Evolutionary conservation across 2,113 vertebrate genomes (phyloP).

Genomic region (Butorides virescens): DNA sequence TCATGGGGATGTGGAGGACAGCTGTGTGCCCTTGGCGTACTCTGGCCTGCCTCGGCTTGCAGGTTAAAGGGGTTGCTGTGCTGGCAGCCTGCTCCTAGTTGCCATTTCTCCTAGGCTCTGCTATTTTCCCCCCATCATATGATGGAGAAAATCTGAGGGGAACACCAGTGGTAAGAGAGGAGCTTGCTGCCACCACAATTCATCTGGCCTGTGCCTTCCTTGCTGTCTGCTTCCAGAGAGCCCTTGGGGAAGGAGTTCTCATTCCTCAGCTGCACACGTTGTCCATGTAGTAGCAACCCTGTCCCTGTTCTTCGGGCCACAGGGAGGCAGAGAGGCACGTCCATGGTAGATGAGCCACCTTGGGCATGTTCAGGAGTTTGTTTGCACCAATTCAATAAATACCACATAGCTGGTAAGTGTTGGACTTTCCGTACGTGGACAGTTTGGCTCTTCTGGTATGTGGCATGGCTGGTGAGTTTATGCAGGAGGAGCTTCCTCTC

Average conservation of each 20-base stretch:
- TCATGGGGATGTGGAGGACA: not conserved
- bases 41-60: not conserved
- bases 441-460: not conserved
- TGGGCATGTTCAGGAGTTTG: not conserved
- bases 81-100: not conserved
- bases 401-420: not conserved
- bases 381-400: not conserved
- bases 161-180: accelerated
- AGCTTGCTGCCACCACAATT: not conserved
- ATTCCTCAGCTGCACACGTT: not conserved
- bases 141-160: not conserved
- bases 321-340: not conserved
- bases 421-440: accelerated
- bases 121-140: not conserved
- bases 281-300: not conserved
- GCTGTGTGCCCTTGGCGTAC: not conserved
- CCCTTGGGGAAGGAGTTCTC: not conserved
- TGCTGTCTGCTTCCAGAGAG: not conserved
- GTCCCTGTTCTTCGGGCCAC: not conserved
- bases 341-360: not conserved
- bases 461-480: not conserved
- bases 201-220: not conserved
- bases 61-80: not conserved
- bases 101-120: not conserved
- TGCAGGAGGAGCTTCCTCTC: not conserved